A percentile compares a stretch with the other conserved stretches of the same genome.
These are phyloP conservation scores for Thaleichthys pacificus DNA, from an alignment of 2,797 vertebrate genomes.

Conservation along the genomic window DNA sequence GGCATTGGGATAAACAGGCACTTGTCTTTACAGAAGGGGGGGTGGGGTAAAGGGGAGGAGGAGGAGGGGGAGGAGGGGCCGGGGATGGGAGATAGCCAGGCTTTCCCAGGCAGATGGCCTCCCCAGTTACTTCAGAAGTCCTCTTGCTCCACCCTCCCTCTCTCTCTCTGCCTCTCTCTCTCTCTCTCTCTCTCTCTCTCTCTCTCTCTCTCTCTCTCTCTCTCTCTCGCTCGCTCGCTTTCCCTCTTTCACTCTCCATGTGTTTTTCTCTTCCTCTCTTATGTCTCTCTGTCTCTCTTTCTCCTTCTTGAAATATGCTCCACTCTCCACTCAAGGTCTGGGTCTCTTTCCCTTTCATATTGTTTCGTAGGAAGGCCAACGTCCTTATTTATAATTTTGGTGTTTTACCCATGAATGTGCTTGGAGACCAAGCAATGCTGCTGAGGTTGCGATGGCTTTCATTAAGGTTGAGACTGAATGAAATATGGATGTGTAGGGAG, in stretches of 20 bases:
- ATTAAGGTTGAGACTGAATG: constrained; percentile 76
- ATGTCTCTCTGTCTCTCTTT: constrained; percentile 2
- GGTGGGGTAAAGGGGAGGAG: constrained; percentile 27
- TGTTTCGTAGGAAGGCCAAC: constrained; percentile 75
- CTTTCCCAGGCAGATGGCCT: constrained; percentile 62
- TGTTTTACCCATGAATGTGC: constrained; percentile 63
- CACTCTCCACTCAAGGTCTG: constrained; percentile 37
- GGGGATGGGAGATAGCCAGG: constrained; percentile 63
- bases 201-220: constrained; percentile 3
- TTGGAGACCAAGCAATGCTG: constrained; percentile 66
- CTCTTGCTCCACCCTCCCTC: constrained; percentile 7
- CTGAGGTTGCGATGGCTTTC: constrained; percentile 78
- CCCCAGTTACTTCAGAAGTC: constrained; percentile 41
- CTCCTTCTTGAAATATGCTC: not conserved
- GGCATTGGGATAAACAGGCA: constrained; percentile 76
- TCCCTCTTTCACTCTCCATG: not conserved
- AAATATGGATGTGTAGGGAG: constrained; percentile 80
- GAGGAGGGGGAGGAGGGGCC: constrained; percentile 24
- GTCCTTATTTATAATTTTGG: constrained; percentile 74
- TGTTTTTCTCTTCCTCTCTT: constrained; percentile 7
- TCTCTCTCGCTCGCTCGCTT: constrained; percentile 5
- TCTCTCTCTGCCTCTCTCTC: constrained; percentile 4
- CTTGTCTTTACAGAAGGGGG: constrained; percentile 57
- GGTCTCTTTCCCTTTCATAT: constrained; percentile 60
- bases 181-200: not conserved